Evolutionary conservation across 2,888 invertebrate species (phyloP), one percentile per base, ranked within the genome.

Genomic region (Eupithecia exiguata): DNA sequence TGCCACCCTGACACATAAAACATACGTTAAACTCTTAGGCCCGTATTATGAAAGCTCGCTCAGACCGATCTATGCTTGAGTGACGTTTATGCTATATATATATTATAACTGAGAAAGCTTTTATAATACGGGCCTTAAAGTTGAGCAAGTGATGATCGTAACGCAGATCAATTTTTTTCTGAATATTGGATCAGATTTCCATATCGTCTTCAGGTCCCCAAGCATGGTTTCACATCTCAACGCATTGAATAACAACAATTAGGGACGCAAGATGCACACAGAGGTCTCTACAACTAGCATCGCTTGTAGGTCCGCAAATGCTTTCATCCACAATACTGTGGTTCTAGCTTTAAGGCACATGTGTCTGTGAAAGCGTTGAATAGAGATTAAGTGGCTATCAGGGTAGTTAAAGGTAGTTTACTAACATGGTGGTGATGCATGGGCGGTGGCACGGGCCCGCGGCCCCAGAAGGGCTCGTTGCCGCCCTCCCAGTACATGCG

Each of bases 401-500:
- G 14, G 43, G 16, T 16, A 5, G 14, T 43, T 43, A 16, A 16
- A 5, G 14, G 16, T 43, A 43, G 5, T 18, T 38, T 65, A 80
- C 86, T 83, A 74, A 88, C 87, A 75, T 89, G 93, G 77, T 90
- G 93, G 75, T 91, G 92, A 78, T 89, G 91, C 82, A 84, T 80
- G 72, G 87, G 90, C 76, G 88, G 89, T 80, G 89, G 86, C 81
- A 87, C 84, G 63, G 95, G 95, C 14, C 93, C 94, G 81, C 95
- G 94, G 85, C 92, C 88, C 92, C 94, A 91, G 91, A 93, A 93
- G 86, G 85, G 96, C 96, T 86, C 96, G 93, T 79, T 96, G 95
- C 81, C 97, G 84, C 98, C 98, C 86, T 98, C 98, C 98, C 98
- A 98, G 91, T 97, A 98, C 92, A 96, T 95, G 80, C 97, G 96